phyloP scores from a whole-genome alignment of 2,797 vertebrate species.

The Carduelis carduelis region DNA sequence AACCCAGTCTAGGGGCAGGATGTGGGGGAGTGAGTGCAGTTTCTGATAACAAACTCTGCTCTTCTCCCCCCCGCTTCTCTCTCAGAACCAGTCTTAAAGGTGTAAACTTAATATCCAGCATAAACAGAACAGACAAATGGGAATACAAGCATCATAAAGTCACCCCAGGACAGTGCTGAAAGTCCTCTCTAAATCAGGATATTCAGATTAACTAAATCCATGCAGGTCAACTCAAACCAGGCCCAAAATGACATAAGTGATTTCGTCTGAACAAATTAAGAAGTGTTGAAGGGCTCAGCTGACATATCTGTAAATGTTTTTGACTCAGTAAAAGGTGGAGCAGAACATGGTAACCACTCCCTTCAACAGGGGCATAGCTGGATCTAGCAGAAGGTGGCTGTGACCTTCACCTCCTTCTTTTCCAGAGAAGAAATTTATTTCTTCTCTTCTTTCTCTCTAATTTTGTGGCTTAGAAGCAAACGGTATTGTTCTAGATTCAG shows the following conservation, averaged over 20 bases:
- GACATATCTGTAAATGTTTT: not conserved
- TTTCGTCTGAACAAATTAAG: not conserved
- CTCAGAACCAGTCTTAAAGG: not conserved
- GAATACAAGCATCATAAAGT: not conserved
- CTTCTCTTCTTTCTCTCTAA: not conserved
- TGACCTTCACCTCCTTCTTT: not conserved
- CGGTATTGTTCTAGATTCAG: not conserved
- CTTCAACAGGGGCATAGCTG: not conserved
- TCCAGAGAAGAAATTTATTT: not conserved
- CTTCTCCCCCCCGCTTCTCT: not conserved
- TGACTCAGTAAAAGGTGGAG: not conserved
- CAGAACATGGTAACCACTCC: not conserved
- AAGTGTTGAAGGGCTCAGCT: not conserved
- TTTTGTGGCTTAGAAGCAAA: not conserved
- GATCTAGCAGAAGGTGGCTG: not conserved
- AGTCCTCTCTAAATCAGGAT: not conserved
- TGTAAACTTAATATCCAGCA: not conserved
- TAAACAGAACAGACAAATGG: not conserved
- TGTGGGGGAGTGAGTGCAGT: not conserved
- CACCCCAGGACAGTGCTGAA: not conserved
- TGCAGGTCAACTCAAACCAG: not conserved
- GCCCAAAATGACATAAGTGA: not conserved
- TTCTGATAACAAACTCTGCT: not conserved
- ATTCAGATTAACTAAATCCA: not conserved
- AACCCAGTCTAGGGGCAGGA: not conserved